Evolutionary conservation across 2,113 vertebrate genomes (phyloP).

Genomic region (Candoia aspera): DNA sequence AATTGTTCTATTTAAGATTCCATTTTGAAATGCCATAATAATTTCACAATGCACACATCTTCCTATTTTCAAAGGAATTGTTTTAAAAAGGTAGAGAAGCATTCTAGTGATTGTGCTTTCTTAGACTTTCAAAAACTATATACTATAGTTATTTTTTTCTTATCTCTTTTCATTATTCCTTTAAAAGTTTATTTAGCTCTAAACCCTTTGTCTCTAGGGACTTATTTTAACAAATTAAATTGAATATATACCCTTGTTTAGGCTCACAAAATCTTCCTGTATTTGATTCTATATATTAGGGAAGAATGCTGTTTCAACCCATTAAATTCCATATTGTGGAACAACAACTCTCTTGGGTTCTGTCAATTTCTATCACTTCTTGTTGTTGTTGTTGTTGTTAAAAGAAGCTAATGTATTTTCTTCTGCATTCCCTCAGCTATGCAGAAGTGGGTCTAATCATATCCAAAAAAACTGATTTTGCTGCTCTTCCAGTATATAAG

Average conservation of each 20-base stretch:
- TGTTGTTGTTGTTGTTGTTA: neutral
- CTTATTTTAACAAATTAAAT: neutral
- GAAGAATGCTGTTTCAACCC: neutral
- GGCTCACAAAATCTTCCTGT: neutral
- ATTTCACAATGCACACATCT: neutral
- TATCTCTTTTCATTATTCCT: neutral
- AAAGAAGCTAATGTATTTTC: neutral
- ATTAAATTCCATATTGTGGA: neutral
- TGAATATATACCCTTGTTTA: neutral
- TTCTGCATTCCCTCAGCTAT: neutral
- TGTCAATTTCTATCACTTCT: neutral
- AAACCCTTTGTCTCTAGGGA: too few species aligned
- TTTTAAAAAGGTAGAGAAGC: neutral
- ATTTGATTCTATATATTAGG: neutral
- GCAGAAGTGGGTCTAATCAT: neutral
- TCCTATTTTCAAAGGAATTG: neutral
- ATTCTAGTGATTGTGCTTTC: neutral
- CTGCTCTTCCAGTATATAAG: neutral
- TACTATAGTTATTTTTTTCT: neutral
- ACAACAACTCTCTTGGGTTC: neutral
- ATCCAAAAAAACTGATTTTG: neutral
- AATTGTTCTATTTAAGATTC: neutral
- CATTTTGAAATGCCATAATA: neutral
- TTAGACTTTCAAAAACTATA: neutral
- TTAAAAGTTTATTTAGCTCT: neutral